Percentiles rank a stretch among this genome's conserved stretches.
These are phyloP conservation scores for Periplaneta americana DNA, from an alignment of 1,140 invertebrate species.

Conservation along the genomic window DNA sequence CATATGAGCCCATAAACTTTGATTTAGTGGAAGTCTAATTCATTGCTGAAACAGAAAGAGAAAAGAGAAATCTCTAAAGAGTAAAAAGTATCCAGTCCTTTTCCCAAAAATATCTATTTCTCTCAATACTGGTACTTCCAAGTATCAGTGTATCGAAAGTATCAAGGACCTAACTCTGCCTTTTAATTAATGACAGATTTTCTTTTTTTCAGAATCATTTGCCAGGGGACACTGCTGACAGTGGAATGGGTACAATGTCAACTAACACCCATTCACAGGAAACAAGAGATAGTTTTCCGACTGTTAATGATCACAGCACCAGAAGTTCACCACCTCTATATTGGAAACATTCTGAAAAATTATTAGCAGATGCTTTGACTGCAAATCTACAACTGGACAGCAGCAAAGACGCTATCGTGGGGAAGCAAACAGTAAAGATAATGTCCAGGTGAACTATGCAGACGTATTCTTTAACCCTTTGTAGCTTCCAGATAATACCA, in stretches of 20 bases:
- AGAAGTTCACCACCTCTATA: not conserved
- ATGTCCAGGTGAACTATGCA: not conserved
- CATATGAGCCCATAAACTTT: no score
- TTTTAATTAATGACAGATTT: not conserved
- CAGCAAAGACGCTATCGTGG: not conserved
- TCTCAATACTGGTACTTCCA: no score
- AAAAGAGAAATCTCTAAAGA: no score
- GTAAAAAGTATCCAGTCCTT: no score
- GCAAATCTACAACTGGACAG: not conserved
- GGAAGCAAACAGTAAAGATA: not conserved
- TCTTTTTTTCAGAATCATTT: not conserved
- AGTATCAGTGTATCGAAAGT: no score
- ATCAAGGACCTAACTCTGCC: no score
- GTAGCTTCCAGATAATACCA: no score
- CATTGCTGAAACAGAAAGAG: no score
- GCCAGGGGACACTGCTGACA: conserved; percentile 23
- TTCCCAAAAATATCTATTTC: no score
- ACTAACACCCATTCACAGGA: conserved; percentile 16
- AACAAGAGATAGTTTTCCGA: not conserved
- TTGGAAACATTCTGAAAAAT: not conserved
- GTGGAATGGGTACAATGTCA: conserved; percentile 29
- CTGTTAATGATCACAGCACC: not conserved
- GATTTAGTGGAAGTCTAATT: no score
- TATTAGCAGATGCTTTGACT: not conserved
- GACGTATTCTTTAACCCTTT: no score